These are phyloP conservation scores for Elymnias hypermnestra DNA, from an alignment of 1,140 invertebrate genomes.

Conservation along the genomic window DNA sequence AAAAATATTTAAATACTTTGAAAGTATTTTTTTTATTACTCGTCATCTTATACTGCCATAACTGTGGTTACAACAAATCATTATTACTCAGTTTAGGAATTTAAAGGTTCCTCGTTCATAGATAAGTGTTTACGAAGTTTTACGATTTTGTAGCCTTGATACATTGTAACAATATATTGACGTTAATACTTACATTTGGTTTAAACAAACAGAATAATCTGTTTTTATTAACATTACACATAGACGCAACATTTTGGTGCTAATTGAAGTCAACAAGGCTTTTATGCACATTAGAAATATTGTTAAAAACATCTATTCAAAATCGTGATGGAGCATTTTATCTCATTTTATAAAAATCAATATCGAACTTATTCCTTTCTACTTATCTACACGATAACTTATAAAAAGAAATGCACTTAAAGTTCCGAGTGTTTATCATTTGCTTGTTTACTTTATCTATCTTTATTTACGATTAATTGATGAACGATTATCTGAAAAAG, in stretches of 20 bases:
- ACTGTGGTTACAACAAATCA: too few relatives aligned
- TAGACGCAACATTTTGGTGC: constrained; percentile 9
- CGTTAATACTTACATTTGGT: too few relatives aligned
- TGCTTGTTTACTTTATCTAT: constrained; percentile 3
- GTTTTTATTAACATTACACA: constrained; percentile 2
- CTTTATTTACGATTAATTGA: background rate
- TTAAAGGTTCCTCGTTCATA: too few relatives aligned
- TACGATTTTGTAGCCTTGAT: background rate
- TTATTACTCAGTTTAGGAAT: too few relatives aligned
- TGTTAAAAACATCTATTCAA: background rate
- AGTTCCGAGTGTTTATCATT: background rate
- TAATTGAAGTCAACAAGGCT: constrained; percentile 13
- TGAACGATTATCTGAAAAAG: background rate
- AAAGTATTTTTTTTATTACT: too few relatives aligned
- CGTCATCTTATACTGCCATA: too few relatives aligned
- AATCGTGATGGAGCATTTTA: constrained; percentile 4
- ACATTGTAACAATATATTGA: too few relatives aligned
- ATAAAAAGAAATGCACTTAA: constrained; percentile 12
- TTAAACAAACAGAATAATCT: constrained; percentile 2
- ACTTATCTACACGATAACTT: constrained; percentile 8
- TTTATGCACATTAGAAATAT: background rate
- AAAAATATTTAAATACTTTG: too few relatives aligned
- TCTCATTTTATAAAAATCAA: constrained; percentile 11
- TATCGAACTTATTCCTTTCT: constrained; percentile 2
- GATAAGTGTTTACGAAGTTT: too few relatives aligned